These are phyloP conservation scores for Clarias magur DNA, from an alignment of 2,113 vertebrate species.

Conservation along the genomic window DNA sequence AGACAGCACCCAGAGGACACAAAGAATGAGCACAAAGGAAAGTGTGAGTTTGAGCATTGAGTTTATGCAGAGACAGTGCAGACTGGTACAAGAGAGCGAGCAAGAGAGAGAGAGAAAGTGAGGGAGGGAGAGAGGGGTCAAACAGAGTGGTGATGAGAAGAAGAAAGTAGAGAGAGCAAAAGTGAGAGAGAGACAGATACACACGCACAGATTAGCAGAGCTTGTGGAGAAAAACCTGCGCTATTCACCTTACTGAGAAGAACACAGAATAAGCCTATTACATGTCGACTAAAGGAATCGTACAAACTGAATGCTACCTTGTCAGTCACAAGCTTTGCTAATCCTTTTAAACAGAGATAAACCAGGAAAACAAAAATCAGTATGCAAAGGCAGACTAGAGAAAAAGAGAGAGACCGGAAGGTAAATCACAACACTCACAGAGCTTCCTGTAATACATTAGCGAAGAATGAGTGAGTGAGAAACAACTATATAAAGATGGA, in stretches of 20 bases:
- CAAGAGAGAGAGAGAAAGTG: constrained; percentile 4
- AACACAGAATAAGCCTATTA: constrained; percentile 44
- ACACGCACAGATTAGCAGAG: constrained; percentile 55
- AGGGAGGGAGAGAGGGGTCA: constrained; percentile 46
- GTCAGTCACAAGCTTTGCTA: constrained; percentile 71
- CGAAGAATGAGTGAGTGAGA: constrained; percentile 1
- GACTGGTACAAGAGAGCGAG: constrained; percentile 54
- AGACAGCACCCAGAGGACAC: constrained; percentile 27
- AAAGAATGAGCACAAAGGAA: constrained; percentile 38
- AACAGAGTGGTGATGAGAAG: constrained; percentile 61
- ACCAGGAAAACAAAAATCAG: background rate
- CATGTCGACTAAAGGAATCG: constrained; percentile 37
- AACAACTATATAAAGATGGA: background rate
- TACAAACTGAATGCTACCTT: constrained; percentile 59
- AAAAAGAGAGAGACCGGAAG: background rate
- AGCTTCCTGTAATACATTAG: constrained; percentile 21
- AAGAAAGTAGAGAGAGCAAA: constrained; percentile 48
- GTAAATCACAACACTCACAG: constrained; percentile 16
- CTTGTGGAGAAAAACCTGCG: constrained; percentile 59
- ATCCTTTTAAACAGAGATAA: constrained; percentile 64
- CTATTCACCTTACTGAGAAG: constrained; percentile 47
- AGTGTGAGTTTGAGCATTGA: constrained; percentile 24
- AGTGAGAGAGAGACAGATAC: background rate
- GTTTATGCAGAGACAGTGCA: constrained; percentile 56
- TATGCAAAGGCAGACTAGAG: background rate